These are phyloP conservation scores for Drosophila sordidapex DNA, from an alignment of 2,888 invertebrate species.

Conservation along the genomic window DNA sequence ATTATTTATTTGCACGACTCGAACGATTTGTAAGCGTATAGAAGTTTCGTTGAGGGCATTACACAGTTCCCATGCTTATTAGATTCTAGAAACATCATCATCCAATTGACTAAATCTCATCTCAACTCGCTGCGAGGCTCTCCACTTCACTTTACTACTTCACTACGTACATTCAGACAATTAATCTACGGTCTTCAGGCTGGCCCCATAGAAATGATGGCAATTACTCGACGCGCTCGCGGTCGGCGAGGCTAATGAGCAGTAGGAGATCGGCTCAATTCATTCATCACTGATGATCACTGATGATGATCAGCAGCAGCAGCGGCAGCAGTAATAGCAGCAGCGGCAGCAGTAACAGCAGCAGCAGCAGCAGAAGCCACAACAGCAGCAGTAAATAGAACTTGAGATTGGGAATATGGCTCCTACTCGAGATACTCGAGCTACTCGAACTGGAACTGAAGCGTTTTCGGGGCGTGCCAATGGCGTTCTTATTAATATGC, in stretches of 20 bases:
- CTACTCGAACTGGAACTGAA: slow-evolving; percentile 18
- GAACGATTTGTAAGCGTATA: slow-evolving; percentile 23
- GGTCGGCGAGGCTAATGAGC: slow-evolving; percentile 58
- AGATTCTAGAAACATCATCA: slow-evolving; percentile 35
- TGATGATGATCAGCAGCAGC: slow-evolving; percentile 55
- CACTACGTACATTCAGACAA: slow-evolving; percentile 42
- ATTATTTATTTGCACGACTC: not conserved
- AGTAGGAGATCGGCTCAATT: slow-evolving; percentile 70
- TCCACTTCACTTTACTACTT: slow-evolving; percentile 31
- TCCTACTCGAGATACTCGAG: slow-evolving; percentile 7
- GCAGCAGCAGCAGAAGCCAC: slow-evolving; percentile 1
- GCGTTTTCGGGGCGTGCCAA: slow-evolving; percentile 74
- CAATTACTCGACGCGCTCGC: slow-evolving; percentile 73
- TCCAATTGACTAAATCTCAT: slow-evolving; percentile 34
- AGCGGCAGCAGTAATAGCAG: slow-evolving; percentile 4
- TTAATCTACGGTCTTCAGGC: slow-evolving; percentile 65
- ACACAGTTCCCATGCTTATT: not conserved
- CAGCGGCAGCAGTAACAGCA: slow-evolving; percentile 7
- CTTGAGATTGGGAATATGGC: slow-evolving; percentile 13
- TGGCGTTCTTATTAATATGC: slow-evolving; percentile 77
- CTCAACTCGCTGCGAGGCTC: slow-evolving; percentile 10
- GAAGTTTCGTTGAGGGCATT: slow-evolving; percentile 4
- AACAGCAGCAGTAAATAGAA: slow-evolving; percentile 6
- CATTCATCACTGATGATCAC: slow-evolving; percentile 74
- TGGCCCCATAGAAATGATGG: slow-evolving; percentile 67